A percentile compares a stretch with the other conserved stretches of the same genome.
Conservation (phyloP, 2,797 vertebrate genomes). For the Micropoecilia bifurca region DNA sequence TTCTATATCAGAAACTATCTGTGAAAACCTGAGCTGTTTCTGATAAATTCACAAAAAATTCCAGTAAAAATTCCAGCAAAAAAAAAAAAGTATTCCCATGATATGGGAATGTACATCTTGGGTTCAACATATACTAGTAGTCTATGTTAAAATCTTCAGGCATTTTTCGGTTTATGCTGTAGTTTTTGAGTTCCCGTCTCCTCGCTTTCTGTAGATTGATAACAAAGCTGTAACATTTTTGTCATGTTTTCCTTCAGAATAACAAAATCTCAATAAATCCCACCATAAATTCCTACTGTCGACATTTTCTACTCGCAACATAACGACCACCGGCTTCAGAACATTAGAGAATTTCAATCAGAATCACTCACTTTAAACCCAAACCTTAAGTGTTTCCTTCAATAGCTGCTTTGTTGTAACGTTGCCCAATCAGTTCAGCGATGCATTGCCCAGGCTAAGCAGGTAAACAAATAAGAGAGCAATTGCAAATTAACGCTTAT, state of each 20-base stretch:
- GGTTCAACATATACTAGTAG: not conserved
- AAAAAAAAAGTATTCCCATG: not conserved
- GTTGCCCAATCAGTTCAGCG: not conserved
- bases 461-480: not conserved
- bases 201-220: not conserved
- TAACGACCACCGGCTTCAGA: not conserved
- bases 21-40: not conserved
- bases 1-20: not conserved
- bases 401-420: not conserved
- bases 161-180: not conserved
- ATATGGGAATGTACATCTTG: not conserved
- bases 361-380: not conserved
- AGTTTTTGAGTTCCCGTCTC: not conserved
- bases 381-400: not conserved
- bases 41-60: not conserved
- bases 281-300: not conserved
- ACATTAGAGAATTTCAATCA: not conserved
- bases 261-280: not conserved
- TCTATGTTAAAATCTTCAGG: not conserved
- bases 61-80: not conserved
- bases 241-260: not conserved
- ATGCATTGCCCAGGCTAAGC: not conserved
- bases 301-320: not conserved
- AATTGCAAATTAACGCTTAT: slow-evolving; percentile 2
- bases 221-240: not conserved